Conservation (phyloP, 2,888 invertebrate genomes). For the Buathra laborator region DNA sequence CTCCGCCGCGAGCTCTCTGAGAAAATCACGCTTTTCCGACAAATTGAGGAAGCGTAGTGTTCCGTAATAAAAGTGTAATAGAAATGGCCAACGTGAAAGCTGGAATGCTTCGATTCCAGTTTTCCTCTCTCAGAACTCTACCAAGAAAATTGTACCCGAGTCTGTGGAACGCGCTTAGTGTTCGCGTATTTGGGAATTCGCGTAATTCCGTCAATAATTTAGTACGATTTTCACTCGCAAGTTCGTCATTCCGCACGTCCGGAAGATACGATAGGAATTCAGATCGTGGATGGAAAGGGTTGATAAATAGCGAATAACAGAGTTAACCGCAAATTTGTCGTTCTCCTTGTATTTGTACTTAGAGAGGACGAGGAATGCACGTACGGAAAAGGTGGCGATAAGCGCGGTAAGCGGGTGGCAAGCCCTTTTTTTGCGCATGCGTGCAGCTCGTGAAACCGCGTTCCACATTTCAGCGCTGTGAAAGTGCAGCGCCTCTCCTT, state of each 20-base stretch:
- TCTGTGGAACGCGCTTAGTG: background rate
- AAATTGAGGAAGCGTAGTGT: conserved; percentile 27
- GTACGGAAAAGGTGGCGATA: conserved; percentile 5
- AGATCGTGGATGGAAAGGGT: no score
- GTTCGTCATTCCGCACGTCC: no score
- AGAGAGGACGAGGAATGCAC: conserved; percentile 22
- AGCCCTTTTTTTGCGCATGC: conserved; percentile 63
- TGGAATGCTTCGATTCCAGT: background rate
- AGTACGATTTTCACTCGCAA: no score
- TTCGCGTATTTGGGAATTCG: background rate
- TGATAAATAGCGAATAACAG: no score
- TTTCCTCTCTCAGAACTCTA: no score
- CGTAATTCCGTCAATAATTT: no score
- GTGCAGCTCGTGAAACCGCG: conserved; percentile 74
- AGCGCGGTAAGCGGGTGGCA: conserved; percentile 60
- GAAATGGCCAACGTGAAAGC: conserved; percentile 50
- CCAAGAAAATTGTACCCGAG: no score
- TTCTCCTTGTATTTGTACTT: conserved; percentile 27
- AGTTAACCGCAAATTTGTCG: conserved; percentile 61
- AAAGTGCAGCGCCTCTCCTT: conserved; percentile 50
- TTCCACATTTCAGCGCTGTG: conserved; percentile 73
- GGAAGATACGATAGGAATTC: no score
- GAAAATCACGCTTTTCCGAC: conserved; percentile 46
- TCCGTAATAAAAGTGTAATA: background rate
- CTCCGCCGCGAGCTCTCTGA: background rate